phyloP scores from a whole-genome alignment of 2,888 invertebrate species.

The Latheticus oryzae region DNA sequence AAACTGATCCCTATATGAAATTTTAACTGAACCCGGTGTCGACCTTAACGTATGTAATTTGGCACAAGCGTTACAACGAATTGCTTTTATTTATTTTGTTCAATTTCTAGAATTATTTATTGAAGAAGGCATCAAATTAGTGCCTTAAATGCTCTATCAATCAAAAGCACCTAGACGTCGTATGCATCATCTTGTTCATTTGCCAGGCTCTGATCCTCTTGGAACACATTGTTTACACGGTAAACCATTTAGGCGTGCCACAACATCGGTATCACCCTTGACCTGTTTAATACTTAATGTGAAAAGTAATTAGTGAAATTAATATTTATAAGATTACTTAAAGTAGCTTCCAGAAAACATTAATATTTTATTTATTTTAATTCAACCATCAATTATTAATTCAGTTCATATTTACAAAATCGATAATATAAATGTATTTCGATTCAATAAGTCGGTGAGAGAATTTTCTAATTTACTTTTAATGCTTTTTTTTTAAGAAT shows the following conservation, averaged over 20 bases:
- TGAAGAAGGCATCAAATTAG: constrained; percentile 33
- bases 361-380: too few species aligned
- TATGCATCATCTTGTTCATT: constrained; percentile 39
- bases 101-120: too few species aligned
- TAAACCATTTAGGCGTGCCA: constrained; percentile 14
- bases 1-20: too few species aligned
- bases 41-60: too few species aligned
- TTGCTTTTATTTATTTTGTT: too few species aligned
- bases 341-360: too few species aligned
- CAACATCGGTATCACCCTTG: constrained; percentile 24
- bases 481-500: background rate
- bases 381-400: too few species aligned
- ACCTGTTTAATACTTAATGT: constrained; percentile 30
- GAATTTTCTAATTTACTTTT: background rate
- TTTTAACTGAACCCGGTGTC: too few species aligned
- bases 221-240: constrained; percentile 32
- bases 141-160: constrained; percentile 38
- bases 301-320: constrained; percentile 34
- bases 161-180: constrained; percentile 30
- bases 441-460: background rate
- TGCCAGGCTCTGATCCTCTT: constrained; percentile 30
- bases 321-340: constrained; percentile 33
- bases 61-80: too few species aligned
- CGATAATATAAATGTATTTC: background rate
- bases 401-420: too few species aligned